Evolutionary conservation across 2,797 vertebrate genomes (phyloP), one percentile per base, ranked within the genome.

Genomic region (Helostoma temminkii): DNA sequence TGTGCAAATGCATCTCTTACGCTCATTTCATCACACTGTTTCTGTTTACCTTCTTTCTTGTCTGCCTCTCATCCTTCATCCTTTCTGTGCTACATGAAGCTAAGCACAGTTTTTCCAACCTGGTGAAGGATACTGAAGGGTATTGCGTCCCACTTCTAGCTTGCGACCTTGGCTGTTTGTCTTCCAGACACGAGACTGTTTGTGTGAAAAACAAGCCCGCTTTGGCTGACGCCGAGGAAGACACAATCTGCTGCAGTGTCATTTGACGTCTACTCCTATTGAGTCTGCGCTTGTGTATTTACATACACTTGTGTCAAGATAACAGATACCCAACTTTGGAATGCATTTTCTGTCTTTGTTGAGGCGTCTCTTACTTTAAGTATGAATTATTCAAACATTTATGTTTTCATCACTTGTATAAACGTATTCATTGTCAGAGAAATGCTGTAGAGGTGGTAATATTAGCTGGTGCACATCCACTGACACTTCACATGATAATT

Each of bases 381-480:
- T 24, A 85, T 85, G 67, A 85, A 88, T 89, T 74, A 88, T 86
- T 85, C 78, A 89, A 36, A 58, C 10, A 3, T 55, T 47, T 52
- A 30, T 2, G 10, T 28, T 74, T 49, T 32, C 30, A 69, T 73
- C 37, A 4, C 49, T 25, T 63, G 36, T 71, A 39, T 69, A 43
- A 49, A 62, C 48, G 41, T 19, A 58, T 49, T 60, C 14, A 36
- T 34, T 60, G 73, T 66, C 37, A 49, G 32, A 16, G 28, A 36
- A n/a, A 21, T 28, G 11, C 18, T 73, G 14, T 32, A 0, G 25
- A 58, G 50, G 34, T 59, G 64, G 9, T 8, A 2, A 32, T 25
- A 66, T 71, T 39, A 41, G 42, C 57, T 62, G 41, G 43, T 21
- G 21, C 11, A 39, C 45, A 39, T 9, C 25, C 32, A 19, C 7